A percentile compares a stretch with the other conserved stretches of the same genome.
Conservation (phyloP, 2,113 vertebrate species). For the Panthera leo region DNA sequence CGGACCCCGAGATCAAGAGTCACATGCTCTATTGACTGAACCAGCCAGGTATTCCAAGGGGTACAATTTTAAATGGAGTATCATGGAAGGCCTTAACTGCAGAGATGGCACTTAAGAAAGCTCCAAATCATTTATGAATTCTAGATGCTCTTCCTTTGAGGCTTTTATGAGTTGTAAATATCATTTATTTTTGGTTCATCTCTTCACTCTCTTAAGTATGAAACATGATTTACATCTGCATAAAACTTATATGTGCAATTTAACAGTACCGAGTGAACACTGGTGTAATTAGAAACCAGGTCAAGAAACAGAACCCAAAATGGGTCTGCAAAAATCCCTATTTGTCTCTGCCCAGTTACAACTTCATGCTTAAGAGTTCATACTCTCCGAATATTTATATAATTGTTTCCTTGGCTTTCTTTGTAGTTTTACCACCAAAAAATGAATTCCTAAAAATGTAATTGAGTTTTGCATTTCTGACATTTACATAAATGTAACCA, state of each 20-base stretch:
- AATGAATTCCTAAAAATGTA: slow-evolving; percentile 25
- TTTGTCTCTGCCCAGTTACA: not conserved
- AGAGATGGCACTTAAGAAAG: not conserved
- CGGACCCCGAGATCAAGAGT: not conserved
- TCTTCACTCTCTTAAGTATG: not conserved
- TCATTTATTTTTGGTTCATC: not conserved
- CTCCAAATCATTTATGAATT: not conserved
- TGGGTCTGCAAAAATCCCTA: not conserved
- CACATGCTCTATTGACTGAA: not conserved
- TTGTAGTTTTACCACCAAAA: not conserved
- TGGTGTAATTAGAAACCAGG: not conserved
- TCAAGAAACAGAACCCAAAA: not conserved
- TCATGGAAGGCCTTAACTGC: not conserved
- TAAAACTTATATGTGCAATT: not conserved
- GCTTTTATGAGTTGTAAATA: not conserved
- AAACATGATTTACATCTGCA: not conserved
- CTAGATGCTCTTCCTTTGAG: not conserved
- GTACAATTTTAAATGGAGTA: not conserved
- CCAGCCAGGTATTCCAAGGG: not conserved
- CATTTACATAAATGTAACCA: not conserved
- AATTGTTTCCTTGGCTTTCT: not conserved
- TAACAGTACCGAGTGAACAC: not conserved
- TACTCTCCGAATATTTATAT: not conserved
- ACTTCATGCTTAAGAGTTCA: not conserved
- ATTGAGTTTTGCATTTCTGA: not conserved